Evolutionary conservation across 2,888 invertebrate species (phyloP), one percentile per base, ranked within the genome.

Genomic region (Folsomia candida): DNA sequence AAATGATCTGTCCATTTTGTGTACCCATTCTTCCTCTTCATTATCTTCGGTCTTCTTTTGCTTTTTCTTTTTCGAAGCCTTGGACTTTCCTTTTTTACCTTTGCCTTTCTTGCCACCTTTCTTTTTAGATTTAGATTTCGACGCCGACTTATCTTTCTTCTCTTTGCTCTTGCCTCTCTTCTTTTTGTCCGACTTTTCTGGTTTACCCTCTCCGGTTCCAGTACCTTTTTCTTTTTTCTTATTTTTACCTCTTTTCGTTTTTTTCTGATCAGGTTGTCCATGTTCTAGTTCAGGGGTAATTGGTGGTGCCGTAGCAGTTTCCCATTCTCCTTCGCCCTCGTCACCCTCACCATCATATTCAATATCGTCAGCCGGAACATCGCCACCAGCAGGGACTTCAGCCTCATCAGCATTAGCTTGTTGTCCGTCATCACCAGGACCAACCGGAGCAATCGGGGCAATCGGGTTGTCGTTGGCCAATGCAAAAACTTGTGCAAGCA

Each of bases 61-160:
- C 59, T 67, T 59, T 47, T 68, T 68, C 51, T 68, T 68, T 24
- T 29, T 62, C 20, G 26, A 37, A 28, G 26, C 51, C 37, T 37
- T 37, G 37, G n/a, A n/a, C n/a, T n/a, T n/a, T n/a, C n/a, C n/a
- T 37, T 37, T 37, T 14, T 37, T 37, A 9, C 37, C 37, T 37
- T 37, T 37, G 6, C 37, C 6, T 61, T 11, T n/a, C 11, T 63
- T 29, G 4, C 11, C 29, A 3, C 28, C 22, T 37, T 63, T 63
- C n/a, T 63, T 63, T 18, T 29, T 63, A 29, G 29, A 14, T 22
- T 20, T 25, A 11, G 54, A 22, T 1, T 63, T 3, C 1, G 62
- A n/a, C 20, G n/a, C n/a, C n/a, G n/a, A n/a, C n/a, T n/a, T 27
- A 26, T 51, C 54, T n/a, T 57, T 57, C n/a, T 57, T 57, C 9